phyloP scores from a whole-genome alignment of 2,888 invertebrate species.

The Epinotia brunnichana region DNA sequence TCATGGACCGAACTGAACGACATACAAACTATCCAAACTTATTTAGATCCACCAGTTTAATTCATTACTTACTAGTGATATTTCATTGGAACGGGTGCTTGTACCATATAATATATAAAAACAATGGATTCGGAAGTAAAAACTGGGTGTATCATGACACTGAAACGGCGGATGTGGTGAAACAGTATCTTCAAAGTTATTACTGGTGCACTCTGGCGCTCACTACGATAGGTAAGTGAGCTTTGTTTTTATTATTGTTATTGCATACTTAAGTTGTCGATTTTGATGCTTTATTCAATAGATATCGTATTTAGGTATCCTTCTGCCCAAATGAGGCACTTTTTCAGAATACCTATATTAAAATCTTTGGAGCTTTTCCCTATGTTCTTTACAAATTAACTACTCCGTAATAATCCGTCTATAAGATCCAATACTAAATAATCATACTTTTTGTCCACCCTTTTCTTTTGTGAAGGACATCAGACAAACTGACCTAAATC shows the following conservation, averaged over 20 bases:
- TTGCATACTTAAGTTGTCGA: conserved; percentile 10
- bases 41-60: conserved; percentile 94
- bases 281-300: too few relatives aligned
- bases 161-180: conserved; percentile 94
- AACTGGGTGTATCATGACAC: conserved; percentile 96
- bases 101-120: conserved; percentile 98
- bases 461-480: too few relatives aligned
- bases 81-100: conserved; percentile 99
- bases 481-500: too few relatives aligned
- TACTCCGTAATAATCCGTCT: too few relatives aligned
- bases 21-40: conserved; percentile 99
- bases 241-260: conserved; percentile 32
- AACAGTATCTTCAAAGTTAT: conserved; percentile 98
- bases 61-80: conserved; percentile 98
- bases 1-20: conserved; percentile 98
- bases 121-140: conserved; percentile 96
- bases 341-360: too few relatives aligned
- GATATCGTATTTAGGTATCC: too few relatives aligned
- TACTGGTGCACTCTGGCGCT: conserved; percentile 99
- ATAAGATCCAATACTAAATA: too few relatives aligned
- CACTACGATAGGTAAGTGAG: conserved; percentile 93
- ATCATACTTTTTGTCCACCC: too few relatives aligned
- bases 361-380: too few relatives aligned
- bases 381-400: too few relatives aligned
- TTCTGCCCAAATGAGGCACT: too few relatives aligned